A percentile compares a stretch with the other conserved stretches of the same genome.
Evolutionary conservation across 2,888 invertebrate genomes (phyloP).

Genomic region (Zonitis immaculata): DNA sequence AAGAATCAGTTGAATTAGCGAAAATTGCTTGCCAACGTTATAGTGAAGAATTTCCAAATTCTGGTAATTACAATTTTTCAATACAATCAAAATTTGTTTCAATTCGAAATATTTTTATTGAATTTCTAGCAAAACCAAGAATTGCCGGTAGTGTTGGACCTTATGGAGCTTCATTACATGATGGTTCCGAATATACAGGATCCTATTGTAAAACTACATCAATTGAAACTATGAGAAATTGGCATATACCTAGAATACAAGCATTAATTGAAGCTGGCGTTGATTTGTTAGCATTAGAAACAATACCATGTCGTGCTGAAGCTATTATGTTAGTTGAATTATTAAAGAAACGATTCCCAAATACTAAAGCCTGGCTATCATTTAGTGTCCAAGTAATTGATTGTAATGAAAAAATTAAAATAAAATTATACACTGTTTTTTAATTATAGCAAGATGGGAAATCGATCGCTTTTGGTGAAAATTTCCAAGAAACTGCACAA

Average conservation of each 20-base stretch:
- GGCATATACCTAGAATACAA: constrained; percentile 80
- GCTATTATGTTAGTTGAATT: constrained; percentile 77
- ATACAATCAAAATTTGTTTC: neutral
- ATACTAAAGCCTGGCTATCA: constrained; percentile 77
- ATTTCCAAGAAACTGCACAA: constrained; percentile 67
- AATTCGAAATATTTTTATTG: constrained; percentile 2
- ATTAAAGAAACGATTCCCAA: constrained; percentile 68
- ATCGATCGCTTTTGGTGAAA: constrained; percentile 73
- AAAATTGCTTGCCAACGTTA: constrained; percentile 64
- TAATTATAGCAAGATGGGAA: constrained; percentile 54
- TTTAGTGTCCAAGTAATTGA: constrained; percentile 82
- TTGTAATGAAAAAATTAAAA: neutral
- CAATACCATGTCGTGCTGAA: constrained; percentile 80
- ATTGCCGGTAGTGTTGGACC: constrained; percentile 90
- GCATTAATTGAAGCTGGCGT: constrained; percentile 76
- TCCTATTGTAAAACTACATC: constrained; percentile 66
- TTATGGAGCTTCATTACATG: constrained; percentile 84
- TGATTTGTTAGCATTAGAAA: constrained; percentile 85
- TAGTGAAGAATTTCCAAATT: constrained; percentile 46
- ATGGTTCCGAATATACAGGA: constrained; percentile 93
- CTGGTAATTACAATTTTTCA: constrained; percentile 27
- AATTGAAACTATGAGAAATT: constrained; percentile 62
- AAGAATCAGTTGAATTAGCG: constrained; percentile 68
- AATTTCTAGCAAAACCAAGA: constrained; percentile 54
- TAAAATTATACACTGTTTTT: neutral